Base-by-base conservation (phyloP, 1,140 invertebrate species). In the Drosophila serrata region DNA sequence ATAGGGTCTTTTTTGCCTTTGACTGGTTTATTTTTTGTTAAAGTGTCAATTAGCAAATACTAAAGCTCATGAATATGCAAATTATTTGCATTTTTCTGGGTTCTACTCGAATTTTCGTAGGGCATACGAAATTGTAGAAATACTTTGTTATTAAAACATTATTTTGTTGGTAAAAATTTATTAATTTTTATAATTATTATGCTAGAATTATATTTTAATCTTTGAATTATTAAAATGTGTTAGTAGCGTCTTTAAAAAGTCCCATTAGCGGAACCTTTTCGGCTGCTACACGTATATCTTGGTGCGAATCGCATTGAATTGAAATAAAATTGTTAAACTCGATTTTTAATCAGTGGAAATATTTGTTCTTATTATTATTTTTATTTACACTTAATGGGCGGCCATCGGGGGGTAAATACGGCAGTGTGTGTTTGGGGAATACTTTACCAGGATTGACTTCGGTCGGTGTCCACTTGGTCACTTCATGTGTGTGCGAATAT, bases 51-150 rank as follows among this genome's bases (percentile, higher is more conserved):
- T 88, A 90, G 85, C 81, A 90, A 85, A 88, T 84, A 88, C 84
- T 85, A 85, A 75, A 78, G 85, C 84, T 90, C 85, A 90, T 88
- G 85, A 88, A 88, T 88, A 88, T 88, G 85, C 81, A 88, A 88
- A 88, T 88, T 65, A 61, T 65, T 17, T 27, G 33, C 33, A 56
- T 80, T 78, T 69, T 81, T 61, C 35, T 48, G 46, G 17, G 45
- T 45, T 12, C 49, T 79, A 62, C 45, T n/a, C 31, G 24, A 29
- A 37, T 31, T 19, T 1, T 19, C 19, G 17, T 35, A 6, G 17
- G 22, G 79, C 35, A 69, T 73, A 60, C 82, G 31, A 17, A n/a
- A 9, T 51, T 6, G n/a, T 24, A 13, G 11, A 11, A 22, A 3
- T 55, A 0, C 1, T 22, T 7, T 2, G 19, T 3, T 0, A 24